phyloP scores from a whole-genome alignment of 2,113 vertebrate genomes.

The Onychorhynchus coronatus region DNA sequence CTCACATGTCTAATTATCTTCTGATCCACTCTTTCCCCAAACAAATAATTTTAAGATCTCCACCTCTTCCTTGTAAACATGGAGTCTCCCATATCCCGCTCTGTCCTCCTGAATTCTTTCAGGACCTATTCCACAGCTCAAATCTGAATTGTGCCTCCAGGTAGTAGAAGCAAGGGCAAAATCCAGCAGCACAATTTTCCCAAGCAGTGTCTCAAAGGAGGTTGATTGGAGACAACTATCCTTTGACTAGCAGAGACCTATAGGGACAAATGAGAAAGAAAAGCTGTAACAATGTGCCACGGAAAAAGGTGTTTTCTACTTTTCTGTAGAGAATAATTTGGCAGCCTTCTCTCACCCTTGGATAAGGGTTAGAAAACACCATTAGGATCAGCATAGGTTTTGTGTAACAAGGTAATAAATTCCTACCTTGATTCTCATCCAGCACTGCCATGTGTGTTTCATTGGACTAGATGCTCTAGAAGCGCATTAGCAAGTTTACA shows the following conservation, averaged over 20 bases:
- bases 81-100: background rate
- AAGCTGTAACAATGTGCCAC: background rate
- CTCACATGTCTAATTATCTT: background rate
- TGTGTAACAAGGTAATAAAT: background rate
- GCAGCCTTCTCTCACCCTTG: background rate
- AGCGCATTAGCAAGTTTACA: background rate
- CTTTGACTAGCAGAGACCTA: background rate
- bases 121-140: background rate
- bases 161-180: background rate
- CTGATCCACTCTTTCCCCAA: background rate
- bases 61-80: background rate
- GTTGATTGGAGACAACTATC: background rate
- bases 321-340: background rate
- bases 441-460: background rate
- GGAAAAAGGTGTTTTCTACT: background rate
- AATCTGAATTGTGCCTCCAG: background rate
- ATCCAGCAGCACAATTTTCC: background rate
- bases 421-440: background rate
- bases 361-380: background rate
- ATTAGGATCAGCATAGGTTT: background rate
- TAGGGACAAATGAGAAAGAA: background rate
- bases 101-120: background rate
- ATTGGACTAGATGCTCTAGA: background rate
- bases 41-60: background rate
- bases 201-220: background rate